Percentiles rank a stretch among this genome's conserved stretches.
phyloP scores from a whole-genome alignment of 2,113 vertebrate species.

The Coptodon bakossiorum region DNA sequence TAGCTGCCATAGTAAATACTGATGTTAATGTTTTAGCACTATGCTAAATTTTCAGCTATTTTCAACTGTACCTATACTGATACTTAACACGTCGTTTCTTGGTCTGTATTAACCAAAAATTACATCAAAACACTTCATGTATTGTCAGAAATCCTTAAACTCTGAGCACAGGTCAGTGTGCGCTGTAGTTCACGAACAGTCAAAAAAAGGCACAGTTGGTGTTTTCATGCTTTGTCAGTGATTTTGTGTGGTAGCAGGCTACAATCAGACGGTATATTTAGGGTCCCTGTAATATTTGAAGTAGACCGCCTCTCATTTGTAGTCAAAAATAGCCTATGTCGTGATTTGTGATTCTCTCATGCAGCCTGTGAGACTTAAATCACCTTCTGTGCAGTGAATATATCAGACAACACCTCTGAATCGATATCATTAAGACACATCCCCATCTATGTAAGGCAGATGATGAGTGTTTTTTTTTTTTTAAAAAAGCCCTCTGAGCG shows the following conservation, averaged over 20 bases:
- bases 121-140: background rate
- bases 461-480: background rate
- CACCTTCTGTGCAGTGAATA: background rate
- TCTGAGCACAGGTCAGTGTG: background rate
- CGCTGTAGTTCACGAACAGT: background rate
- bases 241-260: background rate
- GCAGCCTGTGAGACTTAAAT: background rate
- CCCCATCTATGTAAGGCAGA: background rate
- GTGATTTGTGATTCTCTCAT: slow-evolving; percentile 6
- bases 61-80: background rate
- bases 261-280: background rate
- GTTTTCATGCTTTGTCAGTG: background rate
- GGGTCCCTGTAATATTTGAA: background rate
- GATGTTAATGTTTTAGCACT: background rate
- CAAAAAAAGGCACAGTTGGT: background rate
- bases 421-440: background rate
- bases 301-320: background rate
- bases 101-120: background rate
- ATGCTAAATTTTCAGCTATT: background rate
- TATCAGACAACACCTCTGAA: slow-evolving; percentile 9
- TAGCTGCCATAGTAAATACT: background rate
- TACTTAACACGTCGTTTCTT: background rate
- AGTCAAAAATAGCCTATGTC: background rate
- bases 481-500: background rate
- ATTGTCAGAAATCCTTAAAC: background rate